Evolutionary conservation across 2,113 vertebrate species (phyloP).

Genomic region (Megalops atlanticus): DNA sequence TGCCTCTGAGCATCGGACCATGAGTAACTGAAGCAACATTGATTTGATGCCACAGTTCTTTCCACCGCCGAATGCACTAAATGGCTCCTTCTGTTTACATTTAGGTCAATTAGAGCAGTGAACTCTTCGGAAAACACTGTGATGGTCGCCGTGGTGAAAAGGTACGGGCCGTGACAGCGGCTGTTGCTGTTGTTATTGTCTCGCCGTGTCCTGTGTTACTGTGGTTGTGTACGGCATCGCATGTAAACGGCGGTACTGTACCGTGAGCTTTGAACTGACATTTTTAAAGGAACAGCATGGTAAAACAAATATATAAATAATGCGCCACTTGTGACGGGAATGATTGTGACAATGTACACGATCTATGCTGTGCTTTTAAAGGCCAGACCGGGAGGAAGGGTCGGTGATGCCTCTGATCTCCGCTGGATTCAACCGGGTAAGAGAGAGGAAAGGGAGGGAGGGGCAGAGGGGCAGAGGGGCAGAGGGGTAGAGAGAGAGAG

Average conservation of each 20-base stretch:
- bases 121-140: conserved; percentile 91
- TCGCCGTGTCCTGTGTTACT: background rate
- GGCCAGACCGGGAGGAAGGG: conserved; percentile 89
- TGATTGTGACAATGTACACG: background rate
- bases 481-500: background rate
- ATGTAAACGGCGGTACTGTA: background rate
- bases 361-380: conserved; percentile 61
- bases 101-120: conserved; percentile 88
- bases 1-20: conserved; percentile 60
- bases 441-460: conserved; percentile 36
- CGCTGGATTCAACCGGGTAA: conserved; percentile 95
- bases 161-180: conserved; percentile 63
- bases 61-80: conserved; percentile 39
- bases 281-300: background rate
- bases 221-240: background rate
- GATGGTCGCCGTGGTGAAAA: conserved; percentile 90
- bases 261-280: background rate
- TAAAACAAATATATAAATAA: background rate
- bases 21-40: conserved; percentile 63
- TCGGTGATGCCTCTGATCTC: conserved; percentile 89
- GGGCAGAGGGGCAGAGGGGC: background rate
- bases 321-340: background rate
- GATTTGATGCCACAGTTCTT: conserved; percentile 54
- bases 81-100: conserved; percentile 68
- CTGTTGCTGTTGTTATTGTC: background rate